Conservation (phyloP, 2,797 vertebrate species). For the Rhodeus uyekii region DNA sequence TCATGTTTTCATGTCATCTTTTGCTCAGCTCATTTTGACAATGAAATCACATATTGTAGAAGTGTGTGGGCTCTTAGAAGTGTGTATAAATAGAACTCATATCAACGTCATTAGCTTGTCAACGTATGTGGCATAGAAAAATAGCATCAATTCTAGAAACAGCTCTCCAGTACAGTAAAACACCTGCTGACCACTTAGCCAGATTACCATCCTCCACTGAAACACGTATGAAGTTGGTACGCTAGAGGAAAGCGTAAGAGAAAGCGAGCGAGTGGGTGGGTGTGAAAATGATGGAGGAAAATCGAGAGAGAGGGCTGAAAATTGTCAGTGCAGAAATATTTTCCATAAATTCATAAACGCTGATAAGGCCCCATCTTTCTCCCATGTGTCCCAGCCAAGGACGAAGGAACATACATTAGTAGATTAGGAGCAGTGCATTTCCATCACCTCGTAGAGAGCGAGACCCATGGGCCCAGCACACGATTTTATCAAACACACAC, state of each 20-base stretch:
- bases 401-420: slow-evolving; percentile 75
- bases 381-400: slow-evolving; percentile 74
- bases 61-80: neutral
- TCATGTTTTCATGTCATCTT: neutral
- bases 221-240: neutral
- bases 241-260: neutral
- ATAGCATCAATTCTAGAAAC: neutral
- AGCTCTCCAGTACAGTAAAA: neutral
- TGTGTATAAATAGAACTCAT: neutral
- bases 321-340: slow-evolving; percentile 62
- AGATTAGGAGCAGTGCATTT: slow-evolving; percentile 71
- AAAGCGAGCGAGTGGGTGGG: slow-evolving; percentile 11
- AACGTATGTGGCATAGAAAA: neutral
- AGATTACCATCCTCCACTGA: neutral
- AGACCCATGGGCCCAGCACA: slow-evolving; percentile 44
- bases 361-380: slow-evolving; percentile 78
- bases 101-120: neutral
- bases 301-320: slow-evolving; percentile 18
- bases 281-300: neutral
- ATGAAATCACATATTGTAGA: neutral
- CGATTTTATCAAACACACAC: slow-evolving; percentile 44
- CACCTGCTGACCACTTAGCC: slow-evolving; percentile 1
- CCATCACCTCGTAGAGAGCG: slow-evolving; percentile 36
- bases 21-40: neutral
- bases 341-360: slow-evolving; percentile 75